phyloP scores from a whole-genome alignment of 2,888 invertebrate genomes.

The Phengaris arion region DNA sequence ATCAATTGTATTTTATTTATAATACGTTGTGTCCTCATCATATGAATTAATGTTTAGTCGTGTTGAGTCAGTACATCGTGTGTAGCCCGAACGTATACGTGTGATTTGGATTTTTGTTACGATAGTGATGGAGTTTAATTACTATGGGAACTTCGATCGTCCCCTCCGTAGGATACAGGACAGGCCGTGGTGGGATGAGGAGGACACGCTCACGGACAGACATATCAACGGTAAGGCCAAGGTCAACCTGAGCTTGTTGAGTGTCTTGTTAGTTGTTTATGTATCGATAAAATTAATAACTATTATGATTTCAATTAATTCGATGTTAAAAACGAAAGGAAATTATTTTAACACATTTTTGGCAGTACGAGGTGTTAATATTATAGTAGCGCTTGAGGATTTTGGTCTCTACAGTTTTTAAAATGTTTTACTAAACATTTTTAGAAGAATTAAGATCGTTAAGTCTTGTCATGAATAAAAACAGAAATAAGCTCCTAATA shows the following conservation, averaged over 20 bases:
- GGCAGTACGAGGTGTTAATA: too few species aligned
- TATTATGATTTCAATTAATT: neutral
- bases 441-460: too few species aligned
- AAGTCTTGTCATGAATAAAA: too few species aligned
- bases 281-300: neutral
- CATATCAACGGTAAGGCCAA: constrained; percentile 60
- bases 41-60: constrained; percentile 52
- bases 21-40: constrained; percentile 63
- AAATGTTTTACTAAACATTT: too few species aligned
- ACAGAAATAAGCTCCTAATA: too few species aligned
- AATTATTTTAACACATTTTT: too few species aligned
- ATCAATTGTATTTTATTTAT: constrained; percentile 45
- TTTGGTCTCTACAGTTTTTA: too few species aligned
- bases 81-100: constrained; percentile 57
- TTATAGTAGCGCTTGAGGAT: too few species aligned
- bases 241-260: constrained; percentile 23
- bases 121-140: constrained; percentile 67
- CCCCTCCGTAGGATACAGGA: constrained; percentile 58
- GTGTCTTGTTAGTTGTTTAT: neutral
- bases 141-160: constrained; percentile 65
- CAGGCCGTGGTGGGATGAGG: constrained; percentile 73
- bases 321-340: too few species aligned
- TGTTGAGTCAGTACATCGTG: constrained; percentile 63
- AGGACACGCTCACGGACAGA: constrained; percentile 68
- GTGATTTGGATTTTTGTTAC: constrained; percentile 28